Base-by-base conservation (phyloP, 2,888 invertebrate genomes). In the Dione juno region DNA sequence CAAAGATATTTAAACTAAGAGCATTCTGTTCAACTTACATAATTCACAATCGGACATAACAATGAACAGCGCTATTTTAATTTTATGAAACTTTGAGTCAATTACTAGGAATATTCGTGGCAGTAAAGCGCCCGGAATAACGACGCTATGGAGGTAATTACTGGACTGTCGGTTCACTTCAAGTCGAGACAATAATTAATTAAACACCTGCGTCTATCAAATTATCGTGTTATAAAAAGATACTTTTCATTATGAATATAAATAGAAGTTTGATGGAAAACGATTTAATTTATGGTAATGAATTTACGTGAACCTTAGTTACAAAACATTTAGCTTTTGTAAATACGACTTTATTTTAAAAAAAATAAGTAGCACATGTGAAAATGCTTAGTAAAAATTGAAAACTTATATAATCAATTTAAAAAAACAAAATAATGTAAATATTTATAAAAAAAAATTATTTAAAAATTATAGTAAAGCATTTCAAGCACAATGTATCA, bases 131-230 rank as follows among this genome's bases (percentile, higher is more conserved):
- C 64, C 48, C 37, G 67, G 69, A 72, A 69, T 70, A 74, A 67
- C 71, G 52, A 52, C 61, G 64, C 70, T 72, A 71, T 74, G 68
- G 63, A 71, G 43, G 79, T 83, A 84, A 84, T 84, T 83, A 84
- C 78, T 77, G 75, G 59, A 71, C 69, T 58, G 68, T 64, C 71
- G 66, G 70, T 72, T 58, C 69, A 74, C 67, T 75, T 73, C 77
- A 72, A 76, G 76, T 76, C 72, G 75, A 77, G 77, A 80, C 77
- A 80, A 80, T 82, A 80, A 85, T 83, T 85, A 84, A 88, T 83
- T 82, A 81, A 84, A 83, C 84, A 86, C 83, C 82, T 82, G 81
- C 78, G 77, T 67, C 72, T 75, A 81, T 81, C 80, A 81, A 86
- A 82, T 81, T 81, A 79, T 77, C 76, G 71, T 78, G 67, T 75